Base-by-base conservation (phyloP, 1,140 invertebrate genomes). In the Drosophila albomicans region DNA sequence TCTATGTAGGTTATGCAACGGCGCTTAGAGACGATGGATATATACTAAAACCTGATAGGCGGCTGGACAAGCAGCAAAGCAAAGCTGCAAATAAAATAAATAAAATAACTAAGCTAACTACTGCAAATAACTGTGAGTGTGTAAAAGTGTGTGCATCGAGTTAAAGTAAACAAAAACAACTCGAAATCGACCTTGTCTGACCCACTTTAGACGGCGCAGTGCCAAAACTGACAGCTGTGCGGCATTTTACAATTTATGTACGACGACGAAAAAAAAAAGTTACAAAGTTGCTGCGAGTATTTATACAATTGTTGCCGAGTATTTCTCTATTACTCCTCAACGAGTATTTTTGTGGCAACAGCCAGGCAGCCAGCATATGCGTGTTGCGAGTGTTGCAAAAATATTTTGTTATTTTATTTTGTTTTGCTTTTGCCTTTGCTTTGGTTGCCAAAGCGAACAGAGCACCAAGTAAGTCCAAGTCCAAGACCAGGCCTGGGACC, bases 161-260 rank as follows among this genome's bases (percentile, higher is more conserved):
- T 52, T 74, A 43, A 58, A 45, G 70, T 78, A 78, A 75, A 68
- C 71, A 78, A 75, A 62, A 88, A 80, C 70, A 74, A 72, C 74
- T 71, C 43, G 65, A 67, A 77, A 77, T 65, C 87, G 87, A 86
- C 87, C 87, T 91, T 91, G 87, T 74, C 84, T 91, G 87, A 91
- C 87, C 87, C 82, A 91, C 87, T 91, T 90, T 74, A 78, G 67
- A 67, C 72, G 75, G 70, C 71, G 75, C 74, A 85, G 84, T 84
- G 85, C 81, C 80, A 89, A 88, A 84, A 79, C 79, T 89, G 81
- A 88, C 85, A 88, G 81, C 78, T 81, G 56, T 81, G 85, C 81
- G 85, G 85, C 78, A 88, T 84, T 88, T 85, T 85, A 81, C 69
- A 78, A 81, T 89, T 84, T 85, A 87, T 86, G 75, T 78, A 79